Conservation (phyloP, 2,797 vertebrate genomes). For the Hoplostethus atlanticus region DNA sequence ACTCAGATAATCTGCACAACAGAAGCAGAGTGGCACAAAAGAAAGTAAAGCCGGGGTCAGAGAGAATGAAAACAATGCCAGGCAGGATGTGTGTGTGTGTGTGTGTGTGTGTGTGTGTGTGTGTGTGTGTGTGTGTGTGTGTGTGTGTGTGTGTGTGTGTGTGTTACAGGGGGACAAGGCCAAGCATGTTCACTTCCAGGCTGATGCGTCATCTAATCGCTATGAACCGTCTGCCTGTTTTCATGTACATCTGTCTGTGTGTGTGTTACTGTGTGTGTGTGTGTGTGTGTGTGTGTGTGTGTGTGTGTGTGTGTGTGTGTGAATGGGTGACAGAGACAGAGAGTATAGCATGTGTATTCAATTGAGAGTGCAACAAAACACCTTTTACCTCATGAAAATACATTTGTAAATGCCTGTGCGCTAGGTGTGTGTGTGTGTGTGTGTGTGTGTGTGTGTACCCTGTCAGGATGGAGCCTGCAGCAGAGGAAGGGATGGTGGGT, state of each 20-base stretch:
- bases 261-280: conserved; percentile 8
- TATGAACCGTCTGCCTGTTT: conserved; percentile 34
- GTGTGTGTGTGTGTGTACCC: no score
- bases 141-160: conserved; percentile 1
- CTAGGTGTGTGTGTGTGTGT: no score
- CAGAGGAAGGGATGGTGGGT: no score
- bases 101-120: conserved; percentile 21
- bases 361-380: no score
- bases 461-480: no score
- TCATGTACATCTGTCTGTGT: conserved; percentile 15
- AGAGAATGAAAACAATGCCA: conserved; percentile 15
- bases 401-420: no score
- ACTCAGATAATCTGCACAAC: neutral
- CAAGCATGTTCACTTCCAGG: conserved; percentile 49
- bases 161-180: conserved; percentile 39
- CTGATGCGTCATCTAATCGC: conserved; percentile 51
- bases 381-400: no score
- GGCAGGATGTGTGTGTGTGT: conserved; percentile 21
- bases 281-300: neutral
- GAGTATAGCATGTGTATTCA: no score
- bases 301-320: neutral
- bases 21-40: conserved; percentile 12
- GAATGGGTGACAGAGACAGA: no score
- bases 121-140: conserved; percentile 7
- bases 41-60: conserved; percentile 33